Evolutionary conservation across 2,113 vertebrate genomes (phyloP).

Genomic region (Sapayoa aenigma): DNA sequence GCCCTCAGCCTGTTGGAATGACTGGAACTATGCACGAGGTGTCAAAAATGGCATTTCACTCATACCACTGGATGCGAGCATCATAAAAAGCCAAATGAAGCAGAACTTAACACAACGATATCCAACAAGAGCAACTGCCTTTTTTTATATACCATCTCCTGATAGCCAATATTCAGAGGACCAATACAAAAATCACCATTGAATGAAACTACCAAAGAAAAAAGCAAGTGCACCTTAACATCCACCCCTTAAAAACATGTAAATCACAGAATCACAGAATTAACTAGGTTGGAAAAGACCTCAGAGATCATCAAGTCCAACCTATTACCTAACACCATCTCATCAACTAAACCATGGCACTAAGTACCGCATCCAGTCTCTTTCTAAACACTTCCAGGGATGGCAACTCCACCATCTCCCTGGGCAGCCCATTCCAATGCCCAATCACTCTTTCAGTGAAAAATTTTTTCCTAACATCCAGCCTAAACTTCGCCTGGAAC

Average conservation of each 20-base stretch:
- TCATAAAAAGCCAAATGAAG: not conserved
- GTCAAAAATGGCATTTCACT: not conserved
- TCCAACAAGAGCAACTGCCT: not conserved
- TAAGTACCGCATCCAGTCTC: too few species aligned
- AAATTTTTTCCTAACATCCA: too few species aligned
- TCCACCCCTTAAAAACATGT: not conserved
- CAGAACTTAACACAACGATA: not conserved
- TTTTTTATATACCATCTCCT: not conserved
- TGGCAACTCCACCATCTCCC: too few species aligned
- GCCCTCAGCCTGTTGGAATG: not conserved
- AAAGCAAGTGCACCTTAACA: not conserved
- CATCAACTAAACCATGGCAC: too few species aligned
- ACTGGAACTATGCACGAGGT: not conserved
- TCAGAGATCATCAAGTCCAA: too few species aligned
- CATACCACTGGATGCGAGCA: not conserved
- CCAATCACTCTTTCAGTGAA: too few species aligned
- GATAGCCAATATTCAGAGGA: not conserved
- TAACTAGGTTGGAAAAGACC: too few species aligned
- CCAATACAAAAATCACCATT: not conserved
- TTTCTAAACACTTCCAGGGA: too few species aligned
- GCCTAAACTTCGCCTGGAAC: too few species aligned
- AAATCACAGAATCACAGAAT: too few species aligned
- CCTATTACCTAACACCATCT: too few species aligned
- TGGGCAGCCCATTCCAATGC: too few species aligned
- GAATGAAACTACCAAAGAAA: not conserved